These are phyloP conservation scores for Pseudonaja textilis DNA, from an alignment of 2,113 vertebrate genomes.

Conservation along the genomic window DNA sequence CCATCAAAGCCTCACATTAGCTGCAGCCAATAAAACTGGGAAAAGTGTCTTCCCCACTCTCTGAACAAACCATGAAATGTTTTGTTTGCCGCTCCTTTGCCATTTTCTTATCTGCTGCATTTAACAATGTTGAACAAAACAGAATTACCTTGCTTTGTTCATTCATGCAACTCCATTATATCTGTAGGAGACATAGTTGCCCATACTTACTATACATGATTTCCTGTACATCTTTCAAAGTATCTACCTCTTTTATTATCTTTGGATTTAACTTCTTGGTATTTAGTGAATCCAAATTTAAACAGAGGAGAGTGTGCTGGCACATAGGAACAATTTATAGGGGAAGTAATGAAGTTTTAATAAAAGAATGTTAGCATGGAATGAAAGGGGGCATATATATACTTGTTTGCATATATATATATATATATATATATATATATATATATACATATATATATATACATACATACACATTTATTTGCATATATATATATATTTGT, in stretches of 20 bases:
- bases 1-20: not conserved
- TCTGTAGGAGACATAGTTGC: not conserved
- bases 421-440: too few species aligned
- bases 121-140: not conserved
- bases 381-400: not conserved
- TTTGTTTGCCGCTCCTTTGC: not conserved
- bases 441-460: too few species aligned
- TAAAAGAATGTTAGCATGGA: slow-evolving; percentile 15
- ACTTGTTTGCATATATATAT: too few species aligned
- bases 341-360: not conserved
- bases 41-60: not conserved
- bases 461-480: too few species aligned
- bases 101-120: not conserved
- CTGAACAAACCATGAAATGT: not conserved
- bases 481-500: not conserved
- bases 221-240: not conserved
- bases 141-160: not conserved
- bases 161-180: not conserved
- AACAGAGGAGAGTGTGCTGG: not conserved
- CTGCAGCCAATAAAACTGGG: not conserved
- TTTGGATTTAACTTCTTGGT: not conserved
- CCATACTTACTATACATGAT: not conserved
- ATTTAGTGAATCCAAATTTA: not conserved
- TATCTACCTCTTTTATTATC: not conserved
- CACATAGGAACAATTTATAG: not conserved